These are phyloP conservation scores for Cyrtonyx montezumae DNA, from an alignment of 2,113 vertebrate genomes.

Conservation along the genomic window DNA sequence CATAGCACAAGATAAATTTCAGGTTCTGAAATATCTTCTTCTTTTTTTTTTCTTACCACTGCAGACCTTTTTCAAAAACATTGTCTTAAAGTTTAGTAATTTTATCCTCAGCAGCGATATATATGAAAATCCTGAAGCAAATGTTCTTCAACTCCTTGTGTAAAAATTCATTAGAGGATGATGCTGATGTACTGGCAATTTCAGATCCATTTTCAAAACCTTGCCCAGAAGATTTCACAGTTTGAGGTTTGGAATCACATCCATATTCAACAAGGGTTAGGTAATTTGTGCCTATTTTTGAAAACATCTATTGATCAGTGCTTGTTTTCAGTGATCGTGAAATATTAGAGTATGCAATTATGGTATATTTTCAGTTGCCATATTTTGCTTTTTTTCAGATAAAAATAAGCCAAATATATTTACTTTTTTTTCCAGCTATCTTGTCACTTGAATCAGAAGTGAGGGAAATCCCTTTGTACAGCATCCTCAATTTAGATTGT, in stretches of 20 bases:
- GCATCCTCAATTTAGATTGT: neutral
- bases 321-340: neutral
- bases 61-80: neutral
- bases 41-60: neutral
- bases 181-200: neutral
- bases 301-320: neutral
- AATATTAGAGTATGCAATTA: neutral
- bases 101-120: neutral
- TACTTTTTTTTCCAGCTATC: neutral
- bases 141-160: neutral
- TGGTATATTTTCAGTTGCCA: neutral
- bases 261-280: neutral
- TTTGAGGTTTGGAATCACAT: neutral
- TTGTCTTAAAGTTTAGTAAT: neutral
- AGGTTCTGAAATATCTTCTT: neutral
- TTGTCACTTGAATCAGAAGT: neutral
- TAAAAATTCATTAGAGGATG: neutral
- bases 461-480: neutral
- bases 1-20: neutral
- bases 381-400: neutral
- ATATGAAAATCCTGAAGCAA: neutral
- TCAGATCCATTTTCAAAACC: neutral
- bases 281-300: neutral
- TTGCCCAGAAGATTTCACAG: neutral
- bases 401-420: neutral